Base-by-base conservation (phyloP, 2,113 vertebrate species). In the Lepus timidus region DNA sequence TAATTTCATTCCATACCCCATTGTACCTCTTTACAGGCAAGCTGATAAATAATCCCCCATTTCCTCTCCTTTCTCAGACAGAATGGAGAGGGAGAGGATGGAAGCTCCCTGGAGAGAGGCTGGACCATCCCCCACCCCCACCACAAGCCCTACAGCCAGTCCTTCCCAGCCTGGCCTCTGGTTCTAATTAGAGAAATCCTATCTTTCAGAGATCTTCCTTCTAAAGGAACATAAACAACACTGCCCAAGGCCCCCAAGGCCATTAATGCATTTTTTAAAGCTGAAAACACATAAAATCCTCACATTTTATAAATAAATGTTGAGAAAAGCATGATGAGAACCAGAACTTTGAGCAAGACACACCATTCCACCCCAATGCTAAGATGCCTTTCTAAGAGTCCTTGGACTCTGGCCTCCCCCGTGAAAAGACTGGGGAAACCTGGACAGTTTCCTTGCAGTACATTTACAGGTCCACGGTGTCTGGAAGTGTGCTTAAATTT, bases 251-350 rank as follows among this genome's bases (percentile, higher is more conserved):
- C 31, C 49, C 49, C 81, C n/a, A 92, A 71, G 51, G 39, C 68
- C 71, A 70, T 74, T 81, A 83, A 52, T 82, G 31, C 68, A 79
- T 91, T 91, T 95, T 90, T 55, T 6, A 51, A 94, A 91, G 29
- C 58, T 95, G 29, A 84, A 95, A 86, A 88, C 62, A 88, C 85
- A 85, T 58, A 95, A 86, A 83, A 64, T 89, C 25, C 19, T 83
- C 39, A 68, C 62, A 90, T 88, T 92, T 92, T 87, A 68, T 80
- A 92, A 90, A 88, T 78, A 76, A 92, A 93, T 44, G 51, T 16
- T 71, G 79, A 94, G 52, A 86, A 87, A 95, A 92, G 58, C 55
- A 75, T 83, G 85, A 93, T 55, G 90, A 92, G 80, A 76, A 83
- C 67, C 74, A 94, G 58, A 91, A 88, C 19, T 86, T 86, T 76